phyloP scores from a whole-genome alignment of 1,140 invertebrate species.

The Ostrea denselamellosa region DNA sequence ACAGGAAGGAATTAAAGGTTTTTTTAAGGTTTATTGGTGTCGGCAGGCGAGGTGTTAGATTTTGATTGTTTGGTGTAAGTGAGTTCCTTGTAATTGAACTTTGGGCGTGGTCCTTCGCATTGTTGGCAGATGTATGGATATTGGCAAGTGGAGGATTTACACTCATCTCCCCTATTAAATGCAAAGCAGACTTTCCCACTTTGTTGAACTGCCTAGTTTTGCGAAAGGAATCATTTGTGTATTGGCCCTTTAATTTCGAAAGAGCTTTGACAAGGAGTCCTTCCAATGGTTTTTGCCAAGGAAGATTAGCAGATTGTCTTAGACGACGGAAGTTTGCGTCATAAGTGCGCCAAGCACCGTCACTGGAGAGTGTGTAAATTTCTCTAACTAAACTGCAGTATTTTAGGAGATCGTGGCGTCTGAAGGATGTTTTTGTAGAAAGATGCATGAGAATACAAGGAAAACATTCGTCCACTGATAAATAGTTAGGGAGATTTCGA shows the following conservation, averaged over 20 bases:
- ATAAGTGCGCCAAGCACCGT: conserved; percentile 8
- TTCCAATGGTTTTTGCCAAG: conserved; percentile 43
- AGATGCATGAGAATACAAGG: conserved; percentile 36
- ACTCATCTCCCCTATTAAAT: conserved; percentile 15
- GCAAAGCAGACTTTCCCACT: neutral
- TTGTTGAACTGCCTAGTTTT: neutral
- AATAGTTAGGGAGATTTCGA: conserved; percentile 30
- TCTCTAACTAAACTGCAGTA: conserved; percentile 41
- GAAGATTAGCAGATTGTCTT: neutral
- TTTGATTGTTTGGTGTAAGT: neutral
- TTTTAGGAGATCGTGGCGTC: conserved; percentile 50
- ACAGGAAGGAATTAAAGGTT: neutral
- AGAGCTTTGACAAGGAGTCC: conserved; percentile 9
- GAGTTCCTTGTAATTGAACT: neutral
- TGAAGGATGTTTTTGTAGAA: conserved; percentile 31
- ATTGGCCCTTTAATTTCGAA: neutral
- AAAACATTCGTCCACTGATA: conserved; percentile 40
- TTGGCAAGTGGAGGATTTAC: neutral
- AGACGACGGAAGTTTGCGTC: conserved; percentile 45
- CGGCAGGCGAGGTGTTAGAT: neutral
- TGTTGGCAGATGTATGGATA: neutral
- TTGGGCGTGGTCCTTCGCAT: conserved; percentile 7
- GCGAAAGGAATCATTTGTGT: neutral
- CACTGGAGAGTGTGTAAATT: neutral
- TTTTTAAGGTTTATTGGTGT: conserved; percentile 38